Evolutionary conservation across 2,797 vertebrate species (phyloP).

Genomic region (Sebastes paucispinis): DNA sequence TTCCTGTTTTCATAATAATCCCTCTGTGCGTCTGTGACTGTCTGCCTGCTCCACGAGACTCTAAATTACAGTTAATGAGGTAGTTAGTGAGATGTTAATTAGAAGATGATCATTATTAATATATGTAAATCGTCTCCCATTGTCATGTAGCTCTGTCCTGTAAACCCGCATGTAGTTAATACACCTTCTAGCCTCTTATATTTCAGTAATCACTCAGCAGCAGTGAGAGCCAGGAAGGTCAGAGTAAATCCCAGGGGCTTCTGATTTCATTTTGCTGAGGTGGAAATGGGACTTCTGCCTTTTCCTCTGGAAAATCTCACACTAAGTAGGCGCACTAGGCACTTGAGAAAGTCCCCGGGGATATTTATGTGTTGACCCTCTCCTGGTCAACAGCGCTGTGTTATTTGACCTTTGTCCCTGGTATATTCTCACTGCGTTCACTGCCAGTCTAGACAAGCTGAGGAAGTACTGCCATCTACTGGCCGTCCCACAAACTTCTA

Average conservation of each 20-base stretch:
- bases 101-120: slow-evolving; percentile 21
- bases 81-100: slow-evolving; percentile 12
- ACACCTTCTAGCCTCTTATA: slow-evolving; percentile 43
- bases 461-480: slow-evolving; percentile 77
- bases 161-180: slow-evolving; percentile 17
- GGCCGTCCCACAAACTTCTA: slow-evolving; percentile 22
- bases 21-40: neutral
- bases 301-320: slow-evolving; percentile 77
- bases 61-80: slow-evolving; percentile 24
- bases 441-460: slow-evolving; percentile 23
- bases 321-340: slow-evolving; percentile 63
- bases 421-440: slow-evolving; percentile 16
- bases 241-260: slow-evolving; percentile 75
- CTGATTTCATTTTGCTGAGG: slow-evolving; percentile 79
- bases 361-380: slow-evolving; percentile 74
- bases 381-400: slow-evolving; percentile 58
- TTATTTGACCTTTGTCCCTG: slow-evolving; percentile 70
- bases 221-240: slow-evolving; percentile 52
- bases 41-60: neutral
- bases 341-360: slow-evolving; percentile 68
- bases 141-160: neutral
- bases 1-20: neutral
- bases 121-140: slow-evolving; percentile 2
- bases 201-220: slow-evolving; percentile 67
- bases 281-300: slow-evolving; percentile 73